Base-by-base conservation (phyloP, 2,113 vertebrate genomes). In the Poicephalus gulielmi region DNA sequence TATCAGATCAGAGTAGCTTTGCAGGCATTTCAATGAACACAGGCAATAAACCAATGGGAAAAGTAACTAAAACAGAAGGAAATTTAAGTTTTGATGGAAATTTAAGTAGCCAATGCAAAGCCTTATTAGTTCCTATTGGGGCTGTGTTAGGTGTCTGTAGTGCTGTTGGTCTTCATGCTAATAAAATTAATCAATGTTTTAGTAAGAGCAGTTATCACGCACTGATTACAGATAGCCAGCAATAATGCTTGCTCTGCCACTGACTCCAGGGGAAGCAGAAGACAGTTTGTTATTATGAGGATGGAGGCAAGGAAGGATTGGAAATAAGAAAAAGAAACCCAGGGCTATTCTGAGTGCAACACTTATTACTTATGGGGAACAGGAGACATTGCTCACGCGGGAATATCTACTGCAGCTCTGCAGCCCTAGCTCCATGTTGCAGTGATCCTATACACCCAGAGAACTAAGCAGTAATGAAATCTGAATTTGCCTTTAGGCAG, bases 361-460 rank as follows among this genome's bases (percentile, higher is more conserved):
- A 37, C 25, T 35, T 22, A 20, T 0, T 8, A 37, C 33, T 59
- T 17, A 20, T 0, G 3, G 39, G 17, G 35, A 64, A 43, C 31
- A 30, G 17, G 27, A 84, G 22, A 19, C 10, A 13, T 9, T 24
- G 37, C 37, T 50, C 22, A 31, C 3, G 14, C 10, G 13, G 52
- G 22, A 24, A 3, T 13, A 28, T 6, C 47, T 47, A 13, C 30
- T 11, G 44, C 44, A 24, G 6, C 23, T 55, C 35, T 55, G 31
- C 30, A 50, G 68, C 44, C 39, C 53, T 13, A 37, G 69, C 62
- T 83, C 33, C 5, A 2, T 3, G 8, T 47, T 47, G 50, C 30
- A n/a, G 39, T 11, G 10, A 33, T n/a, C n/a, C 19, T 50, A 16
- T 3, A 66, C 30, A 55, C 27, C 19, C 31, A 50, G 22, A 60